These are phyloP conservation scores for Epinotia brunnichana DNA, from an alignment of 2,888 invertebrate species.

Conservation along the genomic window DNA sequence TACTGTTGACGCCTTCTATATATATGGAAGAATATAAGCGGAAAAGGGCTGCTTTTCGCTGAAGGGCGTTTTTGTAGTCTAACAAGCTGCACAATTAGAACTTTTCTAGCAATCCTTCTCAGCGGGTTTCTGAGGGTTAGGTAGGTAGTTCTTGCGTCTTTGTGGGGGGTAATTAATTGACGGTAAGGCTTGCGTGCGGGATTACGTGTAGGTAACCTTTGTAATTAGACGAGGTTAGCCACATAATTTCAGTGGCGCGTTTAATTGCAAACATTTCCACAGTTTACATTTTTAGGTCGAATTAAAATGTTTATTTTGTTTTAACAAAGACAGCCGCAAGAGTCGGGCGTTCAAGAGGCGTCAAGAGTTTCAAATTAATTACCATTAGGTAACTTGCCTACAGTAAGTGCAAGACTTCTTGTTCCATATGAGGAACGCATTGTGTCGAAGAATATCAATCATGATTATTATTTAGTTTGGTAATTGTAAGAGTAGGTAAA, in stretches of 20 bases:
- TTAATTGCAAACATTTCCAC: neutral
- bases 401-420: no score
- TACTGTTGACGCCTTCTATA: neutral
- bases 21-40: neutral
- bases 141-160: conserved; percentile 9
- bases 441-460: no score
- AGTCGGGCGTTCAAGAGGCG: neutral
- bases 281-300: neutral
- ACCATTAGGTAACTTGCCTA: no score
- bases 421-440: no score
- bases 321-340: neutral
- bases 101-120: conserved; percentile 18
- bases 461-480: neutral
- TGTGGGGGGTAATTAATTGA: conserved; percentile 21
- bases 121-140: neutral
- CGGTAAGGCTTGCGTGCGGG: conserved; percentile 14
- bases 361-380: neutral
- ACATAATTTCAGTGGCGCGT: neutral
- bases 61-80: conserved; percentile 7
- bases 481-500: neutral
- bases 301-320: neutral
- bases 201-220: conserved; percentile 7
- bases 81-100: conserved; percentile 22
- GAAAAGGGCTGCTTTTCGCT: neutral
- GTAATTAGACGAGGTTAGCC: conserved; percentile 19